Base-by-base conservation (phyloP, 2,113 vertebrate genomes). In the Oophaga pumilio region DNA sequence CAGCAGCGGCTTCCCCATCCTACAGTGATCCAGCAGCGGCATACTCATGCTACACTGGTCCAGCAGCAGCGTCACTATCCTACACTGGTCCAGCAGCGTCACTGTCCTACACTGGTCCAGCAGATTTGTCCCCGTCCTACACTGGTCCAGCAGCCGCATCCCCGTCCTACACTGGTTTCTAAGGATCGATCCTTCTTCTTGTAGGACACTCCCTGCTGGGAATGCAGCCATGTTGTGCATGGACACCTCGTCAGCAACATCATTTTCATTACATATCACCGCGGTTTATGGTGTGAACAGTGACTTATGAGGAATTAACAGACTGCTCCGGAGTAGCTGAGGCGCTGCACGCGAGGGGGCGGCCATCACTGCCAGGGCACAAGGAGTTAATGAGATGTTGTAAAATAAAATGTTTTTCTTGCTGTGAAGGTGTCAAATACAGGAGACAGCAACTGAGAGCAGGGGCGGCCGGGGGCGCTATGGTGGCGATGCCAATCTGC, bases 211-310 rank as follows among this genome's bases (percentile, higher is more conserved):
- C 26, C 56, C 78, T 12, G 66, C 86, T 82, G 78, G 78, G 79
- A 87, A 74, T 52, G 53, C 71, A 82, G 78, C 86, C 86, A 82
- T 62, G 80, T 57, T 57, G 78, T 64, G 64, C 79, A 74, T 52
- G 56, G 53, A 82, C 52, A 62, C 62, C 33, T 11, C 49, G 57
- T 69, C 79, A 82, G 43, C 50, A 12, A 56, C 79, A 76, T 87
- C 66, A 82, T 87, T 82, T 82, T 76, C 53, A 82, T 87, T 28
- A 53, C 79, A 87, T 76, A 87, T 82, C 86, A 82, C 52, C 22
- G 6, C 11, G 20, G 53, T 87, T 82, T 82, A 64, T 59, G 78
- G 76, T 66, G 62, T 57, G 74, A 86, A 43, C n/a, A 26, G 60
- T 79, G 76, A 86, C 56, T 56, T 79, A 86, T 78, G 52, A 79